These are phyloP conservation scores for Frieseomelitta varia DNA, from an alignment of 1,140 invertebrate genomes.

Conservation along the genomic window DNA sequence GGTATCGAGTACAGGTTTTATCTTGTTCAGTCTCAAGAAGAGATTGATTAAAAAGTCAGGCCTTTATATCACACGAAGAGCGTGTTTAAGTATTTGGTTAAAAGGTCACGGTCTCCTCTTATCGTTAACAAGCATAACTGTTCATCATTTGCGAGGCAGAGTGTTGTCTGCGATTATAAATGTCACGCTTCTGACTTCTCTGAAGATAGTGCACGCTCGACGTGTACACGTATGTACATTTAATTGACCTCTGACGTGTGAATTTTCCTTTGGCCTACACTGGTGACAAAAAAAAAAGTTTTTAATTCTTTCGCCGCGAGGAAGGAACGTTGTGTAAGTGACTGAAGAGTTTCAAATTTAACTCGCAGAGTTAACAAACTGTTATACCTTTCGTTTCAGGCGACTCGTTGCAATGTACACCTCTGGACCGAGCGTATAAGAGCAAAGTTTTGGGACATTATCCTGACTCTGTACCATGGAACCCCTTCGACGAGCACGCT, in stretches of 20 bases:
- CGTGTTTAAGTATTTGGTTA: conserved; percentile 2
- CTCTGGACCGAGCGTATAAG: conserved; percentile 96
- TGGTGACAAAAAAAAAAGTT: too few species aligned
- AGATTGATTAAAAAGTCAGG: neutral
- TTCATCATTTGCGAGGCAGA: neutral
- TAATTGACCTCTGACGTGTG: neutral
- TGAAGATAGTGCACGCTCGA: neutral
- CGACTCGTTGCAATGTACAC: conserved; percentile 92
- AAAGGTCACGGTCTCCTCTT: conserved; percentile 23
- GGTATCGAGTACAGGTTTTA: neutral
- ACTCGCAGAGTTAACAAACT: neutral
- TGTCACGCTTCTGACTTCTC: neutral
- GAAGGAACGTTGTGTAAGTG: too few species aligned
- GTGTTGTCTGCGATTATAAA: conserved; percentile 4
- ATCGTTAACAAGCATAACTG: conserved; percentile 24
- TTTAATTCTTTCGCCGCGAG: too few species aligned
- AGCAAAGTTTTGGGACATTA: conserved; percentile 96
- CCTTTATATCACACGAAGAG: neutral
- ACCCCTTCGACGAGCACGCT: conserved; percentile 96
- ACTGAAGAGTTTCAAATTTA: neutral
- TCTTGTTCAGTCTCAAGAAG: neutral
- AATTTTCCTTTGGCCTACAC: too few species aligned
- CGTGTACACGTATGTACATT: neutral
- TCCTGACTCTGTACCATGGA: conserved; percentile 94
- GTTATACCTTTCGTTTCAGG: conserved; percentile 83